A percentile compares a stretch with the other conserved stretches of the same genome.
Evolutionary conservation across 2,113 vertebrate genomes (phyloP).

Genomic region (Mus spicilegus): DNA sequence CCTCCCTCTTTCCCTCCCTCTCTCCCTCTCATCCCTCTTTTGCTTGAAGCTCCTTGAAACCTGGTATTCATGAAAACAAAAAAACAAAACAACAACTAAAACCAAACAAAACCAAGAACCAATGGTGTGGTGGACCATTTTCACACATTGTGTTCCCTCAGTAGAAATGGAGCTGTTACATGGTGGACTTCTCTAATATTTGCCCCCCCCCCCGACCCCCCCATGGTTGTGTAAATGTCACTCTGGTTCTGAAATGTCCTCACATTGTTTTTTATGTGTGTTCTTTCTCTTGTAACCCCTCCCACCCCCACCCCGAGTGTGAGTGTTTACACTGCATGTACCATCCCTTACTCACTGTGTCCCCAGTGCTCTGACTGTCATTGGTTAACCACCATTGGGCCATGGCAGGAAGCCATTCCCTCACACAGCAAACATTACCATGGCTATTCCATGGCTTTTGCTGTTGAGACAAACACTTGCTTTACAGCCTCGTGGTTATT

Average conservation of each 20-base stretch:
- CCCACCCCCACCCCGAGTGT: too few relatives aligned
- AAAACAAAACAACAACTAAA: neutral
- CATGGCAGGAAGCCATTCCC: slow-evolving; percentile 52
- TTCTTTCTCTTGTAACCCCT: neutral
- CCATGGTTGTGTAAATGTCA: neutral
- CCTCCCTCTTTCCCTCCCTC: fast-evolving
- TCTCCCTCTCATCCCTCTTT: neutral
- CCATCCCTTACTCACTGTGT: too few relatives aligned
- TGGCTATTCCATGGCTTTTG: neutral
- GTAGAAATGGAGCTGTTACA: neutral
- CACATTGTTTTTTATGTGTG: neutral
- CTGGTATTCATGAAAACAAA: neutral
- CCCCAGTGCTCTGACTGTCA: neutral
- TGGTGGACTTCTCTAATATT: neutral
- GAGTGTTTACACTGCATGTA: too few relatives aligned
- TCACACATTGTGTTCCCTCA: neutral
- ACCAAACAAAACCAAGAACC: neutral
- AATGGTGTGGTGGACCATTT: neutral
- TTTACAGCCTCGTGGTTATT: slow-evolving; percentile 55
- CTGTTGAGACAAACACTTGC: slow-evolving; percentile 28
- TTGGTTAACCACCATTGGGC: neutral
- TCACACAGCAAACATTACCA: neutral
- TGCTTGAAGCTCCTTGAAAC: neutral
- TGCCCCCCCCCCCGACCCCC: too few relatives aligned
- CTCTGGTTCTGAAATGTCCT: neutral